Conservation (phyloP, 2,888 invertebrate genomes). For the Euphydryas editha region DNA sequence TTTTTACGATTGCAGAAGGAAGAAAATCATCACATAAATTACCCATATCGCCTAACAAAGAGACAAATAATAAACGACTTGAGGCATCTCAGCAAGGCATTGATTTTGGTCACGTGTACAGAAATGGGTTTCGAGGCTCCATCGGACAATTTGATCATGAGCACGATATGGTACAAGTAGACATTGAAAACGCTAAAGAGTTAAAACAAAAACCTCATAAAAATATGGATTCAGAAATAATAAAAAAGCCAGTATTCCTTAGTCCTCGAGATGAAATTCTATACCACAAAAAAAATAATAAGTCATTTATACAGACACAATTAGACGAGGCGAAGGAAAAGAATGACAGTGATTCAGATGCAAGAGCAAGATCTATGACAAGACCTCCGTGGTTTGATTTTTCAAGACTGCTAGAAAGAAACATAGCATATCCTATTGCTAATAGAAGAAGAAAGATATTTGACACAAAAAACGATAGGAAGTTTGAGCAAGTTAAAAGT, state of each 20-base stretch:
- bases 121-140: slow-evolving; percentile 49
- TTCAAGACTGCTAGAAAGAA: slow-evolving; percentile 44
- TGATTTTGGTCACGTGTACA: slow-evolving; percentile 58
- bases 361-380: background rate
- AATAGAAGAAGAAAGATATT: background rate
- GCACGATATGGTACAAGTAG: slow-evolving; percentile 39
- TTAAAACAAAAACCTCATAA: background rate
- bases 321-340: background rate
- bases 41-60: background rate
- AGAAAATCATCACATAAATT: slow-evolving; percentile 12
- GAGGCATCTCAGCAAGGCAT: slow-evolving; percentile 42
- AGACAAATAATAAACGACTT: background rate
- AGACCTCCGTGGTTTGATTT: slow-evolving; percentile 44
- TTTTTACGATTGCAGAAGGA: slow-evolving; percentile 20
- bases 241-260: slow-evolving; percentile 22
- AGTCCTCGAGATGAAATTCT: slow-evolving; percentile 42
- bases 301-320: background rate
- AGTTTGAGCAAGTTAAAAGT: background rate
- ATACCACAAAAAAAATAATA: slow-evolving; percentile 31
- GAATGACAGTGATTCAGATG: background rate
- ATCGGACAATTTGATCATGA: slow-evolving; percentile 53
- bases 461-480: background rate
- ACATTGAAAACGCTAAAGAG: slow-evolving; percentile 33
- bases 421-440: slow-evolving; percentile 36
- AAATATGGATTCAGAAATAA: no score